Conservation (phyloP, 23 tunicate genomes). For the Botrylloides violaceus region DNA sequence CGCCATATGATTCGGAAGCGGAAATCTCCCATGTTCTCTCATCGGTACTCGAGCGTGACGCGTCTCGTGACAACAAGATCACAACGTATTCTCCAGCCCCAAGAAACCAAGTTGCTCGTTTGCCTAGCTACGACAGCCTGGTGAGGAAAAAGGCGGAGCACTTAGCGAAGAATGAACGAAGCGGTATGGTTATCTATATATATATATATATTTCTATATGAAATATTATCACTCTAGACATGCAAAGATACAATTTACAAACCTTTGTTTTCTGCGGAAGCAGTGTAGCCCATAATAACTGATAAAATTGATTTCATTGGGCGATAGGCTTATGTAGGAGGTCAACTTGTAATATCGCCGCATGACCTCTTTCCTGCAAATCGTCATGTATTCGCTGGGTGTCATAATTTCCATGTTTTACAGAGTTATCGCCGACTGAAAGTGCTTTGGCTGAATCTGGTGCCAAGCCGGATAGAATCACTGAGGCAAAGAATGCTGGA, state of each 20-base stretch:
- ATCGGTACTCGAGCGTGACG: background rate
- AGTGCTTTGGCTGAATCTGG: slow-evolving; percentile 40
- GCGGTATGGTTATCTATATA: background rate
- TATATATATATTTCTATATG: no score
- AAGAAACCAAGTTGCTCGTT: background rate
- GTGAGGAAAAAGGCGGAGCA: slow-evolving; percentile 4
- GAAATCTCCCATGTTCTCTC: slow-evolving; percentile 12
- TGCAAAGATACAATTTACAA: no score
- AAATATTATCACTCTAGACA: no score
- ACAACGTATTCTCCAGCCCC: background rate
- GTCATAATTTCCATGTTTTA: no score
- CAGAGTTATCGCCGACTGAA: slow-evolving; percentile 66
- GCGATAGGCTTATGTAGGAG: no score
- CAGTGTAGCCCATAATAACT: no score
- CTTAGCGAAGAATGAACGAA: background rate
- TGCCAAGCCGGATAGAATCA: background rate
- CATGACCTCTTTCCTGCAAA: no score
- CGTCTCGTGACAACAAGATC: background rate
- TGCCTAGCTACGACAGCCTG: slow-evolving; percentile 11
- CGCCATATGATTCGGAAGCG: slow-evolving; percentile 32
- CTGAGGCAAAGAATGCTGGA: background rate
- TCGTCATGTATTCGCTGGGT: no score
- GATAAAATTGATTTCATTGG: no score
- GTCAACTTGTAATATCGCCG: no score
- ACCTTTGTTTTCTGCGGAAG: no score